These are phyloP conservation scores for Phylloscopus whistleri DNA, from an alignment of 2,113 vertebrate genomes.

Conservation along the genomic window DNA sequence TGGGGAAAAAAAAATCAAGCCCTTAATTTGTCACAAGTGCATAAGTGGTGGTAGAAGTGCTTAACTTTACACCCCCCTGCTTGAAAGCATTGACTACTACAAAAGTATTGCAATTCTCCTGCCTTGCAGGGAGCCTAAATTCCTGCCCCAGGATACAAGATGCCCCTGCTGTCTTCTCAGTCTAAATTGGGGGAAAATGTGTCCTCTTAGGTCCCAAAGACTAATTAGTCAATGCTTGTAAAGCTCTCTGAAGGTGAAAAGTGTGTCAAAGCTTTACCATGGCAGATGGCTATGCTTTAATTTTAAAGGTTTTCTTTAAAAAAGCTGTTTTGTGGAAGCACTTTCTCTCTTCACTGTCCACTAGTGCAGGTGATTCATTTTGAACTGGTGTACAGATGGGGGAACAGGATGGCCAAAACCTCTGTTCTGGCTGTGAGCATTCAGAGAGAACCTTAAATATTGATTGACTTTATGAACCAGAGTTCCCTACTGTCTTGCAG, in stretches of 20 bases:
- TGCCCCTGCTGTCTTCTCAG: slow-evolving; percentile 11
- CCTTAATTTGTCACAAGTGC: neutral
- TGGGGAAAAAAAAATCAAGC: neutral
- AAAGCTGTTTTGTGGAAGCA: neutral
- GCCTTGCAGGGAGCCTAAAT: neutral
- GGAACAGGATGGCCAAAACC: neutral
- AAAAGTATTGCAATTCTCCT: neutral
- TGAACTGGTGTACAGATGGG: slow-evolving; percentile 7
- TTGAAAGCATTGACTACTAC: neutral
- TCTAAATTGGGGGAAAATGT: neutral
- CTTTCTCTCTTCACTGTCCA: neutral
- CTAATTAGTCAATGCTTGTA: slow-evolving; percentile 29
- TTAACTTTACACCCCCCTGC: neutral
- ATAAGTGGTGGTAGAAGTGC: neutral
- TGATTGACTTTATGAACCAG: neutral
- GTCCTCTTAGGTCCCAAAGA: neutral
- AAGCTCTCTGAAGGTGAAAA: slow-evolving; percentile 21
- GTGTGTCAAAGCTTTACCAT: neutral
- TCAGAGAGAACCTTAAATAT: slow-evolving; percentile 8
- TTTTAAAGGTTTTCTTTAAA: slow-evolving; percentile 16
- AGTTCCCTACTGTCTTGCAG: neutral
- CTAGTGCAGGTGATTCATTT: slow-evolving; percentile 1
- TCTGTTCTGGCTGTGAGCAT: neutral
- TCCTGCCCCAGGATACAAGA: slow-evolving; percentile 17
- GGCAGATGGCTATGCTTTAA: slow-evolving; percentile 14